Evolutionary conservation across 2,888 invertebrate species (phyloP).

Genomic region (Clanis bilineata): DNA sequence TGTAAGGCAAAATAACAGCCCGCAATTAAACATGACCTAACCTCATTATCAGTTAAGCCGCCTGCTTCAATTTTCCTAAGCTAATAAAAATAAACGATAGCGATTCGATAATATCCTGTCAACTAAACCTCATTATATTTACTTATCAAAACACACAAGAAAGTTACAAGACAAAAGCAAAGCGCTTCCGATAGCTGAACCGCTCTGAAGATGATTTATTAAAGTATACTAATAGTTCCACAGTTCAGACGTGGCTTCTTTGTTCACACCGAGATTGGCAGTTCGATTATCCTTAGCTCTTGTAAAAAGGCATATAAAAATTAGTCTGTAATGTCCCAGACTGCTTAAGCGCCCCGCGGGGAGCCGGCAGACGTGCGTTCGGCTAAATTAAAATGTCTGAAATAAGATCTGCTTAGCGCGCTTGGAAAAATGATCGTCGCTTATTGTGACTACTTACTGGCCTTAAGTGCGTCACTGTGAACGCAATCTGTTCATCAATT

Average conservation of each 20-base stretch:
- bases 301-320: constrained; percentile 74
- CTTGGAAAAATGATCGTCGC: constrained; percentile 54
- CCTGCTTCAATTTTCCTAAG: too few relatives aligned
- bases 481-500: constrained; percentile 10
- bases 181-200: constrained; percentile 21
- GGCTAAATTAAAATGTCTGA: constrained; percentile 68
- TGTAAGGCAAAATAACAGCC: too few relatives aligned
- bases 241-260: constrained; percentile 48
- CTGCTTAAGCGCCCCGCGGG: constrained; percentile 71
- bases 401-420: constrained; percentile 55
- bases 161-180: constrained; percentile 25
- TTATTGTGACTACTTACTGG: constrained; percentile 19
- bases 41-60: too few relatives aligned
- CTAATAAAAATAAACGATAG: neutral
- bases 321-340: constrained; percentile 73
- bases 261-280: constrained; percentile 74
- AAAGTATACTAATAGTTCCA: constrained; percentile 57
- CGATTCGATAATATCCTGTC: neutral
- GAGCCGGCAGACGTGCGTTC: constrained; percentile 43
- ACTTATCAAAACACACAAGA: constrained; percentile 7
- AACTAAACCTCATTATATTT: neutral
- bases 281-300: constrained; percentile 74
- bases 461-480: constrained; percentile 22
- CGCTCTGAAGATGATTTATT: constrained; percentile 46
- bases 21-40: too few relatives aligned